Percentiles rank a stretch among this genome's conserved stretches.
Evolutionary conservation across 2,113 vertebrate species (phyloP).

Genomic region (Burhinus oedicnemus): DNA sequence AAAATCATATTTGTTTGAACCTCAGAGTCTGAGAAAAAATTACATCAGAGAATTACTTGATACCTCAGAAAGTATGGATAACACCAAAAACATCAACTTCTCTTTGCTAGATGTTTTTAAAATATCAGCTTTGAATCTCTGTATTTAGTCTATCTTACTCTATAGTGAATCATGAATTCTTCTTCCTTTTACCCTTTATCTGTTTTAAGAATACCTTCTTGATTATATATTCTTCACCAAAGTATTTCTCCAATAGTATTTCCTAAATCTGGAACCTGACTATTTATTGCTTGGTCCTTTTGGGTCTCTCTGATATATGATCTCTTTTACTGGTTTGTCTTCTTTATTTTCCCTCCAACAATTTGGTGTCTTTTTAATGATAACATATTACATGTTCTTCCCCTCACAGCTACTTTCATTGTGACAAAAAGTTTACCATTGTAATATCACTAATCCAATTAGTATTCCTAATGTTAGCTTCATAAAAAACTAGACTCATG

Average conservation of each 20-base stretch:
- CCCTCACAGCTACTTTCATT: slow-evolving; percentile 9
- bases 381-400: neutral
- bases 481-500: slow-evolving; percentile 45
- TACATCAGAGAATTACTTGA: neutral
- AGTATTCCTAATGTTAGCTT: slow-evolving; percentile 40
- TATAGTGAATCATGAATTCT: neutral
- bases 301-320: neutral
- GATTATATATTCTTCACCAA: neutral
- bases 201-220: neutral
- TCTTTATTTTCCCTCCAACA: neutral
- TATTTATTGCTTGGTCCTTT: neutral
- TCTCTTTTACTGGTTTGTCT: neutral
- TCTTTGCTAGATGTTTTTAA: neutral
- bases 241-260: neutral
- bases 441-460: slow-evolving; percentile 47
- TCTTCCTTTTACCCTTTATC: neutral
- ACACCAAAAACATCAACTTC: neutral
- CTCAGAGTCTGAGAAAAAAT: neutral
- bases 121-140: neutral
- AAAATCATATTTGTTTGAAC: neutral
- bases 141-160: neutral
- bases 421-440: slow-evolving; percentile 28
- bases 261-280: neutral
- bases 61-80: neutral
- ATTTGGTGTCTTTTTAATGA: neutral